Evolutionary conservation across 1,140 invertebrate species (phyloP).

Genomic region (Tetramorium simillimum): DNA sequence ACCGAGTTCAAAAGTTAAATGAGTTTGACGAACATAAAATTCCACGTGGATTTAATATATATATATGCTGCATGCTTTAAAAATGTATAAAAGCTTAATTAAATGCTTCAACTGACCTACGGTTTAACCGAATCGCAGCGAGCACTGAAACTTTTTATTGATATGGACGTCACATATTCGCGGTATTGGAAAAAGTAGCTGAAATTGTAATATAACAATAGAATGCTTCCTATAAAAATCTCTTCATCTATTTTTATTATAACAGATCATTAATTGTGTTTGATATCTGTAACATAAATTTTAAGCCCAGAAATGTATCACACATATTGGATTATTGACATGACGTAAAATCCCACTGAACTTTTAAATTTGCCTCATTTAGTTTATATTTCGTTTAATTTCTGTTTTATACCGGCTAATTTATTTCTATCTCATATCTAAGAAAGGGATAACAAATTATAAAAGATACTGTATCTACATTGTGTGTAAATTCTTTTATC

Average conservation of each 20-base stretch:
- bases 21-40: constrained; percentile 59
- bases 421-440: not conserved
- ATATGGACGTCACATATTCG: constrained; percentile 43
- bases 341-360: not conserved
- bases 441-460: not conserved
- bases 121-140: constrained; percentile 41
- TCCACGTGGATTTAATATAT: constrained; percentile 62
- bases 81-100: constrained; percentile 65
- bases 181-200: constrained; percentile 28
- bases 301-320: not conserved
- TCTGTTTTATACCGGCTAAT: not conserved
- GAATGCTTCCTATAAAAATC: not conserved
- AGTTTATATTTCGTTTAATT: not conserved
- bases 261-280: not conserved
- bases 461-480: not conserved
- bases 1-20: constrained; percentile 57
- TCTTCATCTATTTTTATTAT: constrained; percentile 21
- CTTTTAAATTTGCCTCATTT: not conserved
- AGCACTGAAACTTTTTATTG: constrained; percentile 58
- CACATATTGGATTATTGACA: not conserved
- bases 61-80: constrained; percentile 57
- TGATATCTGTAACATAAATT: constrained; percentile 4
- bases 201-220: constrained; percentile 31
- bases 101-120: constrained; percentile 57
- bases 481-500: constrained; percentile 20